phyloP scores from a whole-genome alignment of 1,140 invertebrate genomes.

The Drosophila persimilis region DNA sequence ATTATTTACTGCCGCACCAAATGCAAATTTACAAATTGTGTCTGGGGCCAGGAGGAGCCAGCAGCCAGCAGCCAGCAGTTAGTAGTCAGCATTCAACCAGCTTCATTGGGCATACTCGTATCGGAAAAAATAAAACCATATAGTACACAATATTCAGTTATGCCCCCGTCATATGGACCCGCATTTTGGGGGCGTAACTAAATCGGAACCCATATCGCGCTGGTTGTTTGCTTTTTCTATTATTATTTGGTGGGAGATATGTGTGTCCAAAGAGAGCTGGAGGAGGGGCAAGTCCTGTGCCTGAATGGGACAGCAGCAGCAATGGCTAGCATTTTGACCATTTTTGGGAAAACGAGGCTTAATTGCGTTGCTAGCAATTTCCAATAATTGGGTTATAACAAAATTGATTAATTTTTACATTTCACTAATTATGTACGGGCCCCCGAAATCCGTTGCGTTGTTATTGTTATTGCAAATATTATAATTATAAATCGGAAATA shows the following conservation, averaged over 20 bases:
- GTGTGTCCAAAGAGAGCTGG: no score
- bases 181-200: constrained; percentile 32
- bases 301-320: no score
- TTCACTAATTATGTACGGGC: constrained; percentile 55
- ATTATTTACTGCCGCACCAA: constrained; percentile 42
- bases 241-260: constrained; percentile 56
- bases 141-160: no score
- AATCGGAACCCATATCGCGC: constrained; percentile 54
- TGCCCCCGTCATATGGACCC: constrained; percentile 11
- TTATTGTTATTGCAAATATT: constrained; percentile 53
- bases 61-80: no score
- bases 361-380: constrained; percentile 57
- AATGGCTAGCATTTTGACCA: constrained; percentile 12
- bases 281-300: no score
- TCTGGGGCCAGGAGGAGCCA: constrained; percentile 5
- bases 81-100: no score
- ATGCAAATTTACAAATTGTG: constrained; percentile 34
- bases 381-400: constrained; percentile 61
- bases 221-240: constrained; percentile 65
- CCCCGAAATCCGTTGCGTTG: constrained; percentile 25
- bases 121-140: no score
- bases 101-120: no score
- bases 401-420: constrained; percentile 66
- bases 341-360: constrained; percentile 24
- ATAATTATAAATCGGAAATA: constrained; percentile 57